These are phyloP conservation scores for Chesias legatella DNA, from an alignment of 2,888 invertebrate species.

Conservation along the genomic window DNA sequence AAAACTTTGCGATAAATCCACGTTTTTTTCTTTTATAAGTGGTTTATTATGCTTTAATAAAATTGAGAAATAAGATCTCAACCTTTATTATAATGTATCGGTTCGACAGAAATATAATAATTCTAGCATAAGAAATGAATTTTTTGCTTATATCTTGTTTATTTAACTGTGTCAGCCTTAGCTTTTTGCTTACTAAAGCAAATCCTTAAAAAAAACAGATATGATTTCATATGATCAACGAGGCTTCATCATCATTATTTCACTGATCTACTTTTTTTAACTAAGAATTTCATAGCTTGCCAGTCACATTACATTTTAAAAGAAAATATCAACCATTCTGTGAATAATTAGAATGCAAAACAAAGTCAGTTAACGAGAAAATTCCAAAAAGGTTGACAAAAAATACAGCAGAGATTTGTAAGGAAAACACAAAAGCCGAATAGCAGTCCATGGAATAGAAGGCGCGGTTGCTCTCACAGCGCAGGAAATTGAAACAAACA, in stretches of 20 bases:
- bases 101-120: slow-evolving; percentile 4
- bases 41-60: slow-evolving; percentile 3
- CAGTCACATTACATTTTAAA: too few relatives aligned
- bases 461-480: slow-evolving; percentile 45
- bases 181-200: too few relatives aligned
- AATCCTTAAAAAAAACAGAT: too few relatives aligned
- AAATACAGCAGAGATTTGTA: slow-evolving; percentile 16
- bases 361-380: slow-evolving; percentile 17
- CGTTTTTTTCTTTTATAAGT: slow-evolving; percentile 1
- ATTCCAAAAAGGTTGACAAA: slow-evolving; percentile 8
- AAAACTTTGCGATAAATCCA: too few relatives aligned
- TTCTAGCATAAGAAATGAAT: not conserved
- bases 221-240: too few relatives aligned
- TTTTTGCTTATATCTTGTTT: too few relatives aligned
- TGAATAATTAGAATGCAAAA: slow-evolving; percentile 12
- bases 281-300: too few relatives aligned
- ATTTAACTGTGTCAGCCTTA: too few relatives aligned
- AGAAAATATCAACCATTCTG: slow-evolving; percentile 1
- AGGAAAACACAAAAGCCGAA: slow-evolving; percentile 24
- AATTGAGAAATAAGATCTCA: slow-evolving; percentile 8
- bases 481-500: slow-evolving; percentile 76
- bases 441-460: slow-evolving; percentile 44
- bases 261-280: slow-evolving; percentile 1
- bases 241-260: too few relatives aligned
- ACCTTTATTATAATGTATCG: slow-evolving; percentile 6